phyloP scores from a whole-genome alignment of 2,113 vertebrate genomes.

The Neodontobutis hainanensis region DNA sequence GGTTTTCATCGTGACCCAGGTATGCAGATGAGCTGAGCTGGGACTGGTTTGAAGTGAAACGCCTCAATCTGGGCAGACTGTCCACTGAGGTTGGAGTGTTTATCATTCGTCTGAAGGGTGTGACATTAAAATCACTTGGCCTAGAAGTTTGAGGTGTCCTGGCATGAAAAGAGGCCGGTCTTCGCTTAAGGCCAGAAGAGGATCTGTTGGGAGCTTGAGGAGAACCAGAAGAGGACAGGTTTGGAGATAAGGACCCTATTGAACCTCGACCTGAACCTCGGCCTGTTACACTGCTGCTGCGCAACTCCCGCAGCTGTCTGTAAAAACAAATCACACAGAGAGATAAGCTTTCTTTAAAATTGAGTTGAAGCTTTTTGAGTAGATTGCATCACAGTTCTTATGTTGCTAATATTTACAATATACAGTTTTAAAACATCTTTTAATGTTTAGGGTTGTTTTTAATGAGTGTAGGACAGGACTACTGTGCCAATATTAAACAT shows the following conservation, averaged over 20 bases:
- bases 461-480: too few relatives aligned
- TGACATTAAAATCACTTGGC: constrained; percentile 91
- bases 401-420: too few relatives aligned
- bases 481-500: too few relatives aligned
- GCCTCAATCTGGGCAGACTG: constrained; percentile 90
- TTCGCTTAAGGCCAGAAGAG: constrained; percentile 85
- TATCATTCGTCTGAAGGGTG: constrained; percentile 90
- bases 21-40: constrained; percentile 90
- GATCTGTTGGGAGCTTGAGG: constrained; percentile 84
- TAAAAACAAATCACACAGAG: constrained; percentile 56
- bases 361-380: too few relatives aligned
- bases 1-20: constrained; percentile 84
- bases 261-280: constrained; percentile 81
- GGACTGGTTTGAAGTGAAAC: constrained; percentile 89
- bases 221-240: constrained; percentile 81
- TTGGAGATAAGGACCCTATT: constrained; percentile 81
- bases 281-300: constrained; percentile 79
- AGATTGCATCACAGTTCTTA: too few relatives aligned
- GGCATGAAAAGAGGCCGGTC: constrained; percentile 85
- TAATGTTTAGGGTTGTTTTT: too few relatives aligned
- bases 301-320: constrained; percentile 86
- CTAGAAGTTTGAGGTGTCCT: constrained; percentile 90
- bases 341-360: background rate
- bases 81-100: constrained; percentile 94
- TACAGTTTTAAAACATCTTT: too few relatives aligned